Evolutionary conservation across 2,797 vertebrate species (phyloP).

Genomic region (Prunella strophiata): DNA sequence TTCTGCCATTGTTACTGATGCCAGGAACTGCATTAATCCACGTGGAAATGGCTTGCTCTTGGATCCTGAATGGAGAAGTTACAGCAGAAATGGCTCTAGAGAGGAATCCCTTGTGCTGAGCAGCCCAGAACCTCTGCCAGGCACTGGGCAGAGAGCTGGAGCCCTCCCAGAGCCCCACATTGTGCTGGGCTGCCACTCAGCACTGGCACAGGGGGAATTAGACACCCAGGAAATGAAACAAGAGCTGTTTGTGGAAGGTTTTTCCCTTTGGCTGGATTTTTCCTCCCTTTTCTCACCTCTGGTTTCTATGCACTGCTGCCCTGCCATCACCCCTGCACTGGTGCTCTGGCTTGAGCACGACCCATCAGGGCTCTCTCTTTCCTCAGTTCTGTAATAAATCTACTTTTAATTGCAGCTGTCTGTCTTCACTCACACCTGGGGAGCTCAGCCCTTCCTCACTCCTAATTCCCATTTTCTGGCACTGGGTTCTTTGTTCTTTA

Average conservation of each 20-base stretch:
- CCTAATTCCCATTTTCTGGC: background rate
- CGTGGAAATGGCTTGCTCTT: background rate
- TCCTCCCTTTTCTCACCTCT: background rate
- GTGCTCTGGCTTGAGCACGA: background rate
- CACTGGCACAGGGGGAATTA: accelerated
- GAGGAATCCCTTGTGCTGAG: background rate
- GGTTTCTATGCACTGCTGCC: background rate
- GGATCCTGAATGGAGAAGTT: background rate
- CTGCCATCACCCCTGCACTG: background rate
- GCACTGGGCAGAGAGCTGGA: background rate
- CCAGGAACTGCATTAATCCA: background rate
- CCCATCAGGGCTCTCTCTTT: background rate
- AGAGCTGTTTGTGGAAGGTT: accelerated
- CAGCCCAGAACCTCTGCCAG: background rate
- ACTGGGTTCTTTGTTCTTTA: background rate
- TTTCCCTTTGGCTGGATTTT: accelerated
- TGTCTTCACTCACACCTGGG: background rate
- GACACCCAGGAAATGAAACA: too few species aligned
- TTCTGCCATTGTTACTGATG: background rate
- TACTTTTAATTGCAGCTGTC: background rate
- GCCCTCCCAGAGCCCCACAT: accelerated
- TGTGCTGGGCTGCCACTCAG: background rate
- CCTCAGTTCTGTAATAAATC: background rate
- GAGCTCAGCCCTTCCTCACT: background rate
- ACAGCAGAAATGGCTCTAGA: background rate